Base-by-base conservation (phyloP, 2,797 vertebrate genomes). In the Adrianichthys oophorus region DNA sequence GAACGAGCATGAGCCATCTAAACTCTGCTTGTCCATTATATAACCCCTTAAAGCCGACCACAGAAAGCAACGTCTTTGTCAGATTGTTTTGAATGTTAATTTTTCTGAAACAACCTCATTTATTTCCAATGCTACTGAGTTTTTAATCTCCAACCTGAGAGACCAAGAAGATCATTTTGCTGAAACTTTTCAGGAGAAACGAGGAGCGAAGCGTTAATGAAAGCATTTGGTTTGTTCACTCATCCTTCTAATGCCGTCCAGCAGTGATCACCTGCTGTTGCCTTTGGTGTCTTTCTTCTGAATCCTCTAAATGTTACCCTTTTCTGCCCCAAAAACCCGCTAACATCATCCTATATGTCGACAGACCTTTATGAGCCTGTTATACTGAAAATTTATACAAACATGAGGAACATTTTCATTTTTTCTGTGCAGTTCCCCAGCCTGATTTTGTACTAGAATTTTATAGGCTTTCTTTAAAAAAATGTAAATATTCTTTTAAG, bases 11-110 rank as follows among this genome's bases (percentile, higher is more conserved):
- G 89, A 93, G 80, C 80, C 90, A 80, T 68, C 74, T 82, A 79
- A 91, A 90, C 87, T 86, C 87, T 92, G 93, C 90, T 92, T 93
- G 93, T 94, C 89, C 68, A 87, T 90, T 83, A 82, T 37, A 13
- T 83, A 88, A 88, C 82, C 71, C 68, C 67, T 57, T 41, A 51
- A 71, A 87, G 52, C 24, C 45, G n/a, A 55, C 62, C 67, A 24
- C 43, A 55, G 61, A 56, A 65, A 66, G 41, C 53, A 48, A 58
- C 55, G 37, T 62, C 50, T 29, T 62, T 62, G 26, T 59, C 48
- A 17, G 67, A 24, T 42, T 44, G 37, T 56, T 26, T 53, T 54
- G 10, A 19, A 19, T 17, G 43, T 18, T 18, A 15, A 21, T 18
- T 7, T 52, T 7, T 62, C 51, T 52, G 37, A 56, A 72, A 52